A percentile compares a stretch with the other conserved stretches of the same genome.
phyloP scores from a whole-genome alignment of 2,797 vertebrate genomes.

The Poeciliopsis infans region DNA sequence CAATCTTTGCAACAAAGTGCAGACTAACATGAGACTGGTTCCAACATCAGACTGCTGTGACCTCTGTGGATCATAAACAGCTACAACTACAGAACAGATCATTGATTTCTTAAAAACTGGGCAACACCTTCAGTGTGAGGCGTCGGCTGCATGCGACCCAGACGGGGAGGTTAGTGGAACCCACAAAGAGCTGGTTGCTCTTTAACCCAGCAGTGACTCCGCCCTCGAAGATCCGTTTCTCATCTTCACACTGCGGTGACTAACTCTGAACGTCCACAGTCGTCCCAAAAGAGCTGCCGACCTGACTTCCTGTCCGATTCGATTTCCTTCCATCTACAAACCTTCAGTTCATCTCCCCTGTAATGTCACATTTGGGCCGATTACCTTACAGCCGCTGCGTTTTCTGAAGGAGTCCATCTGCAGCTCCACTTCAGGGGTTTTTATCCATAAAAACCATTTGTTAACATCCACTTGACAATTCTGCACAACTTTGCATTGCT shows the following conservation, averaged over 20 bases:
- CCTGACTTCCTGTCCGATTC: conserved; percentile 38
- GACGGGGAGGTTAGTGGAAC: not conserved
- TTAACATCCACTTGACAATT: not conserved
- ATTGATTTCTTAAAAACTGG: not conserved
- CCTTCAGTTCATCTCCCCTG: conserved; percentile 17
- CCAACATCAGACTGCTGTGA: not conserved
- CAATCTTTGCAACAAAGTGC: too few relatives aligned
- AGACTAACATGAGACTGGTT: not conserved
- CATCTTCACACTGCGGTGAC: conserved; percentile 29
- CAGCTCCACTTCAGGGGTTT: not conserved
- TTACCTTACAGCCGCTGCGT: conserved; percentile 24
- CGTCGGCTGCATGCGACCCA: not conserved
- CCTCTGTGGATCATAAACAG: not conserved
- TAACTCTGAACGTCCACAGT: conserved; percentile 35
- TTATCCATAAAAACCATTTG: not conserved
- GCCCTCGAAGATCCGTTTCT: conserved; percentile 30
- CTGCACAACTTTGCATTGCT: not conserved
- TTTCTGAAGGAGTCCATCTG: conserved; percentile 19
- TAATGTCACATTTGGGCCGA: conserved; percentile 27
- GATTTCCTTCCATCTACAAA: conserved; percentile 26
- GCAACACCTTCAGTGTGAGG: not conserved
- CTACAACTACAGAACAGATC: not conserved
- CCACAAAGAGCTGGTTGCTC: not conserved
- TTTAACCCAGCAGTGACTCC: not conserved
- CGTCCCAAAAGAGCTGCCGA: conserved; percentile 42